These are phyloP conservation scores for Chouioia cunea DNA, from an alignment of 2,888 invertebrate genomes.

Conservation along the genomic window DNA sequence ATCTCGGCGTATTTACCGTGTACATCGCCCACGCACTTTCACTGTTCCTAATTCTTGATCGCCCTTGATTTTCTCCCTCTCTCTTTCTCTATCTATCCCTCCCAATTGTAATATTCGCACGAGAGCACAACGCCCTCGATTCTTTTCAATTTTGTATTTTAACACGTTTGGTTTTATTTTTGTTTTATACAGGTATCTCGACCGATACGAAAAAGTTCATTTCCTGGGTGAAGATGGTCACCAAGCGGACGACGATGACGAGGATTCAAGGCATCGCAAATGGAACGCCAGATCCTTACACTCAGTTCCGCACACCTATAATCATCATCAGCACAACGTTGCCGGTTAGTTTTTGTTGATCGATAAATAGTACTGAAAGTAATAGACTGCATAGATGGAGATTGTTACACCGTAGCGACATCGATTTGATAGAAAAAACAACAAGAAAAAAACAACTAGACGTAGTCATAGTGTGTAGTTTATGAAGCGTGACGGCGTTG, in stretches of 20 bases:
- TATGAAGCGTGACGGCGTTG: too few species aligned
- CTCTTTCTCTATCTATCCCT: too few species aligned
- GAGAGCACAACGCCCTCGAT: too few species aligned
- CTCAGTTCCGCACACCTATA: constrained; percentile 81
- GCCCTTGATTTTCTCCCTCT: constrained; percentile 37
- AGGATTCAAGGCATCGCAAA: constrained; percentile 79
- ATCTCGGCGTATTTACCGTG: too few species aligned
- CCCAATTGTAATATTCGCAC: neutral
- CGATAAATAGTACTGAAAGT: neutral
- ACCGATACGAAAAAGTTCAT: constrained; percentile 91
- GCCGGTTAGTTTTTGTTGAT: constrained; percentile 70
- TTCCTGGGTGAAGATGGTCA: constrained; percentile 89
- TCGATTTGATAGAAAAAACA: too few species aligned
- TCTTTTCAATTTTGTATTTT: too few species aligned
- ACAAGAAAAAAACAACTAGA: too few species aligned
- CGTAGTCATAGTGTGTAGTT: too few species aligned
- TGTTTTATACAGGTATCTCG: constrained; percentile 79
- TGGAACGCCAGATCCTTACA: constrained; percentile 76
- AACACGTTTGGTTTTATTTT: constrained; percentile 53
- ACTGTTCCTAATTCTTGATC: constrained; percentile 18
- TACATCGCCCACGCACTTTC: too few species aligned
- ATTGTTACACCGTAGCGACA: too few species aligned
- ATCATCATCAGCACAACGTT: constrained; percentile 82
- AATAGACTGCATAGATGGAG: constrained; percentile 11
- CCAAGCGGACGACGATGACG: constrained; percentile 83